A percentile compares a stretch with the other conserved stretches of the same genome.
Conservation (phyloP, 2,888 invertebrate species). For the Eilema caniola region DNA sequence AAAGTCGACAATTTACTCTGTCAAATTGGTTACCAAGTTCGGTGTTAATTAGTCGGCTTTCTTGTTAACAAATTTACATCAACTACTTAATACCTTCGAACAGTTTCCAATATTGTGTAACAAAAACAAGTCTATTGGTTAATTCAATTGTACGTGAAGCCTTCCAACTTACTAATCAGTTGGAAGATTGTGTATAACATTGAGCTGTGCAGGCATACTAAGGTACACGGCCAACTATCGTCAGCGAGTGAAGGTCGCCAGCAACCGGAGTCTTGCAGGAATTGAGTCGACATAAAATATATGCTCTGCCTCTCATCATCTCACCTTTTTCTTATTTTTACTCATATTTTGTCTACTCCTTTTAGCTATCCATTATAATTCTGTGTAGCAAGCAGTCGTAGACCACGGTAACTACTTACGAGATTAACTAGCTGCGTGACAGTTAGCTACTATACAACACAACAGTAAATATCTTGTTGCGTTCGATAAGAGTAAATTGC, state of each 20-base stretch:
- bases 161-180: slow-evolving; percentile 50
- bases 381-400: not conserved
- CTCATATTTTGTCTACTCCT: not conserved
- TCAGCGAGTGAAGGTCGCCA: not conserved
- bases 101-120: slow-evolving; percentile 8
- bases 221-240: slow-evolving; percentile 5
- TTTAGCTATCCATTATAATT: not conserved
- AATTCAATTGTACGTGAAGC: slow-evolving; percentile 39
- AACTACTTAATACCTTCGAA: slow-evolving; percentile 7
- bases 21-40: slow-evolving; percentile 28
- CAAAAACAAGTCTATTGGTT: slow-evolving; percentile 6
- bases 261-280: not conserved
- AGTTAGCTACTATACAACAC: not conserved
- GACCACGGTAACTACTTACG: not conserved
- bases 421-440: not conserved
- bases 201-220: slow-evolving; percentile 25
- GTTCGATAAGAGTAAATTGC: not conserved
- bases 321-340: too few relatives aligned
- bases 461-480: not conserved
- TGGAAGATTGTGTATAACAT: slow-evolving; percentile 43
- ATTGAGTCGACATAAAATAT: not conserved
- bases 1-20: slow-evolving; percentile 27
- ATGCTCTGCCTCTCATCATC: too few relatives aligned
- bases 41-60: slow-evolving; percentile 26
- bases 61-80: slow-evolving; percentile 22